Conservation (phyloP, 2,888 invertebrate genomes). For the Antheraea yamamai region DNA sequence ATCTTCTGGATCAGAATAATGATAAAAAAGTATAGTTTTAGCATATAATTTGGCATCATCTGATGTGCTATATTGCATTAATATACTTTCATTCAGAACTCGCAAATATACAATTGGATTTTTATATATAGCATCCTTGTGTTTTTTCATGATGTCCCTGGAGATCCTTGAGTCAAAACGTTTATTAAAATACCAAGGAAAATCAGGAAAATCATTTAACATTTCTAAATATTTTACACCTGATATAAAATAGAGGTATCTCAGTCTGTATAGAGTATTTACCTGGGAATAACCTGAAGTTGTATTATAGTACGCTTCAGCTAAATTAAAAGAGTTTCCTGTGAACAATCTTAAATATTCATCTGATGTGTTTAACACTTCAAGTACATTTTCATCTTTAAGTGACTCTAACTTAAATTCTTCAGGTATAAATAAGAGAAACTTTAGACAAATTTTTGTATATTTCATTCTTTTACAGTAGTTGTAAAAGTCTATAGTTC, state of each 20-base stretch:
- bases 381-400: constrained; percentile 23
- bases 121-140: constrained; percentile 13
- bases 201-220: constrained; percentile 5
- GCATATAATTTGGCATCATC: constrained; percentile 19
- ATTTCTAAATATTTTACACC: constrained; percentile 18
- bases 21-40: constrained; percentile 11
- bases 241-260: constrained; percentile 30
- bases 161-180: neutral
- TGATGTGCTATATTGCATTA: neutral
- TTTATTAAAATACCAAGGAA: neutral
- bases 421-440: constrained; percentile 49
- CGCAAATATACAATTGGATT: neutral
- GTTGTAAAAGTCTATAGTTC: constrained; percentile 47
- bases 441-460: constrained; percentile 48
- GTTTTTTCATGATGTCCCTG: constrained; percentile 21
- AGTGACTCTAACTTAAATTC: constrained; percentile 48
- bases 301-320: constrained; percentile 34
- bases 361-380: constrained; percentile 13
- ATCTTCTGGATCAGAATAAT: neutral
- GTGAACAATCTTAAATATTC: constrained; percentile 40
- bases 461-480: constrained; percentile 47
- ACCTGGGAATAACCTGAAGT: neutral
- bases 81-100: constrained; percentile 12
- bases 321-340: constrained; percentile 47
- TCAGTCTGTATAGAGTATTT: constrained; percentile 27